Evolutionary conservation across 2,113 vertebrate species (phyloP).

Genomic region (Phyllostomus discolor): DNA sequence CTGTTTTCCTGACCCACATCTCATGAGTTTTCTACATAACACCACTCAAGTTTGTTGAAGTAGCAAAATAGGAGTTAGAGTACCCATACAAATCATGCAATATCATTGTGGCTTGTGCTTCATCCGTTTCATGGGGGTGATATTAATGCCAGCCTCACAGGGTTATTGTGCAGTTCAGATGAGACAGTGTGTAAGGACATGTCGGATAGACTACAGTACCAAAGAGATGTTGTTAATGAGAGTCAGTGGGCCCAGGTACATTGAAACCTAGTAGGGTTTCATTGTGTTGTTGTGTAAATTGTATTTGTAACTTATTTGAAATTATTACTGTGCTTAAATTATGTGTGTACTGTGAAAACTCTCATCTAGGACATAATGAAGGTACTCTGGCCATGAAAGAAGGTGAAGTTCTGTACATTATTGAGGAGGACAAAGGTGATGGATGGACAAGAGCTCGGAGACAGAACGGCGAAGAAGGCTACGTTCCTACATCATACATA

Average conservation of each 20-base stretch:
- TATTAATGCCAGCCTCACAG: not conserved
- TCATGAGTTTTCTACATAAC: not conserved
- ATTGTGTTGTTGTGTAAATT: not conserved
- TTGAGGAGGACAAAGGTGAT: constrained; percentile 98
- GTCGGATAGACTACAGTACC: not conserved
- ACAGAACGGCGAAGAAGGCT: constrained; percentile 96
- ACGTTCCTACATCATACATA: constrained; percentile 98
- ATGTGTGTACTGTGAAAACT: constrained; percentile 35
- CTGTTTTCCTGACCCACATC: not conserved
- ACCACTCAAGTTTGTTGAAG: constrained; percentile 11
- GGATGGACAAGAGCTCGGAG: constrained; percentile 97
- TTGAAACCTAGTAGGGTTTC: not conserved
- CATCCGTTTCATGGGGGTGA: not conserved
- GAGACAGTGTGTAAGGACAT: not conserved
- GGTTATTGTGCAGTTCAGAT: not conserved
- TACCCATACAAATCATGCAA: not conserved
- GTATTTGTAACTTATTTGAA: constrained; percentile 25
- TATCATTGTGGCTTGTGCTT: not conserved
- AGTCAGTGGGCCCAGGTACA: not conserved
- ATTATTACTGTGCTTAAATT: constrained; percentile 41
- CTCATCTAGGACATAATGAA: constrained; percentile 92
- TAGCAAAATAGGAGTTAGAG: not conserved
- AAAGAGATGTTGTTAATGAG: not conserved
- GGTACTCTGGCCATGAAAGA: constrained; percentile 97
- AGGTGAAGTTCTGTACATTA: constrained; percentile 95